These are phyloP conservation scores for Holacanthella duospinosa DNA, from an alignment of 2,888 invertebrate genomes.

Conservation along the genomic window DNA sequence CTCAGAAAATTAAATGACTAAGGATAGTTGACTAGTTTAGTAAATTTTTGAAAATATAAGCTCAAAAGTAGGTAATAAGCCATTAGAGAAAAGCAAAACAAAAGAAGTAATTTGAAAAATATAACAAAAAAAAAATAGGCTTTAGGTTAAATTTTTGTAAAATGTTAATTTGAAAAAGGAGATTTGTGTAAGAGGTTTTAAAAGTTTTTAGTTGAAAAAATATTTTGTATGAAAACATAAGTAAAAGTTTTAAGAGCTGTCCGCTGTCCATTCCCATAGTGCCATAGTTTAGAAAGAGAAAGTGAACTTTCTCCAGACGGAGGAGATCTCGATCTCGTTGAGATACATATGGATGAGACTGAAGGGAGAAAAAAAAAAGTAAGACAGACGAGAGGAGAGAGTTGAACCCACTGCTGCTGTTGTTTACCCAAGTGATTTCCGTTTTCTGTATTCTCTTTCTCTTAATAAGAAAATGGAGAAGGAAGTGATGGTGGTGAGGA, in stretches of 20 bases:
- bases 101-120: too few relatives aligned
- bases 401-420: neutral
- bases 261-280: neutral
- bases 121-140: too few relatives aligned
- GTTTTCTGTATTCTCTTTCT: neutral
- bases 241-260: neutral
- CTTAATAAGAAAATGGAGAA: neutral
- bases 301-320: neutral
- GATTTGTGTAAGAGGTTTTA: too few relatives aligned
- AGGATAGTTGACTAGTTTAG: too few relatives aligned
- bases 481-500: neutral
- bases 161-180: too few relatives aligned
- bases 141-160: too few relatives aligned
- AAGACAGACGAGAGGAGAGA: neutral
- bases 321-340: neutral
- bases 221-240: neutral
- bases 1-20: too few relatives aligned
- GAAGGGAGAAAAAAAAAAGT: neutral
- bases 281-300: neutral
- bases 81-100: too few relatives aligned
- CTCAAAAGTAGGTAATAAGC: too few relatives aligned
- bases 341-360: neutral
- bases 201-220: too few relatives aligned
- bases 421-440: conserved; percentile 3
- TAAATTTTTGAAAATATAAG: too few relatives aligned